phyloP scores from a whole-genome alignment of 2,888 invertebrate species.

The Lordiphosa andalusiaca region DNA sequence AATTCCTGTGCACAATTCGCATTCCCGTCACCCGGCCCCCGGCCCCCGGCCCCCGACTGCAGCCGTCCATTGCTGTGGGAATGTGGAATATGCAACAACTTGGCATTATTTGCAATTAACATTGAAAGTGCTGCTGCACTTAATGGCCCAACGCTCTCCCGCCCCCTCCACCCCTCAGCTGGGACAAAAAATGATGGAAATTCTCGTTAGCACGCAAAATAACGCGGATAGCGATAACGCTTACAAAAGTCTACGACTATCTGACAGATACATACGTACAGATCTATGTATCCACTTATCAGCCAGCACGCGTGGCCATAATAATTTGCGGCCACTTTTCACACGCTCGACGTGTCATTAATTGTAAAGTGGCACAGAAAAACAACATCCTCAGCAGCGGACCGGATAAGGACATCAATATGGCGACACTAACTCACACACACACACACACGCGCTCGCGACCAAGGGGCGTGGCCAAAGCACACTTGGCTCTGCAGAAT shows the following conservation, averaged over 20 bases:
- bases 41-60: no score
- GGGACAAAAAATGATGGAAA: constrained; percentile 3
- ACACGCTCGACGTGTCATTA: constrained; percentile 51
- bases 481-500: constrained; percentile 46
- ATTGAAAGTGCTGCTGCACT: constrained; percentile 45
- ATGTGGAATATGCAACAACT: constrained; percentile 14
- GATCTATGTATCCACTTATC: not conserved
- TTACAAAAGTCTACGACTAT: constrained; percentile 8
- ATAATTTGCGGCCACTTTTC: constrained; percentile 59
- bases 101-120: constrained; percentile 46
- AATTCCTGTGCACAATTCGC: no score
- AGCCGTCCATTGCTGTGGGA: not conserved
- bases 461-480: constrained; percentile 11
- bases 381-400: constrained; percentile 41
- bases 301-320: constrained; percentile 21
- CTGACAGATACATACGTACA: constrained; percentile 25
- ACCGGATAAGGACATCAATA: constrained; percentile 7
- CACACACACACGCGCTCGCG: constrained; percentile 16
- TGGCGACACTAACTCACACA: constrained; percentile 24
- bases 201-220: constrained; percentile 9
- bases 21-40: no score
- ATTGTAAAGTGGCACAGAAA: constrained; percentile 50
- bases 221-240: constrained; percentile 4
- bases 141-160: constrained; percentile 19
- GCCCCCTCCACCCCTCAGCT: not conserved